Conservation (phyloP, 2,797 vertebrate species). For the Hirundo rustica region DNA sequence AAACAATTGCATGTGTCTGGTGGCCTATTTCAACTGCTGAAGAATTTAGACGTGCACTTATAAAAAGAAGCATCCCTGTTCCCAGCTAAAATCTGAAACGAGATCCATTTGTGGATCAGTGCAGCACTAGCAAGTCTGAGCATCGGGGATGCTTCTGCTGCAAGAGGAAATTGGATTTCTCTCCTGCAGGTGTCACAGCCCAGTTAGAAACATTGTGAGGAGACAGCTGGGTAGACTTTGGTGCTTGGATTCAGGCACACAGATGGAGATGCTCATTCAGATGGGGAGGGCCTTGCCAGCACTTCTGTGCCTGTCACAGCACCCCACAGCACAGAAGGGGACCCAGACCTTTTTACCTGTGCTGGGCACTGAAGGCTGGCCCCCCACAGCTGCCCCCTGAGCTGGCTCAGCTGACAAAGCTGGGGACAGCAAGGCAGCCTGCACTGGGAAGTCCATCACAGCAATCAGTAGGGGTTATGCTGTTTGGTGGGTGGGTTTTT, state of each 20-base stretch:
- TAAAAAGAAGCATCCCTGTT: background rate
- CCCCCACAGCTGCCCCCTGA: background rate
- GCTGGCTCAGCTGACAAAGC: rapidly evolving
- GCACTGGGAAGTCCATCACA: background rate
- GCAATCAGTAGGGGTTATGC: background rate
- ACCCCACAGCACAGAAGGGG: background rate
- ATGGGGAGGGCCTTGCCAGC: background rate
- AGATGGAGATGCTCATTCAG: background rate
- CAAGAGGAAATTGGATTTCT: background rate
- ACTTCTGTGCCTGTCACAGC: background rate
- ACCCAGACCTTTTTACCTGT: background rate
- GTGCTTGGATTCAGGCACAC: background rate
- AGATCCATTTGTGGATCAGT: background rate
- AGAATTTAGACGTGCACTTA: background rate
- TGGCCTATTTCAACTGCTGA: background rate
- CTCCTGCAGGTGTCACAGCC: background rate
- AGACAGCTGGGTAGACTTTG: background rate
- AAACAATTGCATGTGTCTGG: background rate
- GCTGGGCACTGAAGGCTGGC: background rate
- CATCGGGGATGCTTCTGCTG: background rate
- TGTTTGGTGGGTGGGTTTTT: background rate
- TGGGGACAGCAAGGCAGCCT: background rate
- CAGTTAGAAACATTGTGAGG: background rate
- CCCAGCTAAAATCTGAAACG: background rate
- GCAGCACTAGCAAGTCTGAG: background rate